Conservation (phyloP, 2,113 vertebrate species). For the Aspiorhynchus laticeps region DNA sequence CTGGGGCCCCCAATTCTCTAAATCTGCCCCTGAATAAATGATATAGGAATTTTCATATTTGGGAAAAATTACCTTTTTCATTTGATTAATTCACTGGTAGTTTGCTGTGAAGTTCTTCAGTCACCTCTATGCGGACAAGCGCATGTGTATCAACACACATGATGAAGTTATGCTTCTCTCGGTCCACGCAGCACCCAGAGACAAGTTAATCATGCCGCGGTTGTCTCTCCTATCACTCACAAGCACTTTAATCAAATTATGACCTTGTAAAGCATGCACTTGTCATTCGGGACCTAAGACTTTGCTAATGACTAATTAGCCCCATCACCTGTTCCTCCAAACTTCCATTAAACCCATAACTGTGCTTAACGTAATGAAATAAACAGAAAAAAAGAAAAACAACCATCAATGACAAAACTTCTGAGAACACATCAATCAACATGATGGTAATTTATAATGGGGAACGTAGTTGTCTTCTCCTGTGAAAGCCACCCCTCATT, state of each 20-base stretch:
- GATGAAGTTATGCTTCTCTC: constrained; percentile 63
- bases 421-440: constrained; percentile 66
- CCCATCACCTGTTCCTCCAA: constrained; percentile 77
- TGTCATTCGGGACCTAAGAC: constrained; percentile 79
- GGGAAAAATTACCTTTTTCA: background rate
- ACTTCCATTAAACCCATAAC: constrained; percentile 74
- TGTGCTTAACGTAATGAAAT: constrained; percentile 76
- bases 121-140: constrained; percentile 39
- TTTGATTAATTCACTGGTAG: background rate
- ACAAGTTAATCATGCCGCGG: constrained; percentile 73
- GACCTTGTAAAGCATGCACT: constrained; percentile 81
- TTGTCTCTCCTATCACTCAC: constrained; percentile 73
- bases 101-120: background rate
- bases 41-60: background rate
- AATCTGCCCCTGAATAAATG: no score
- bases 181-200: constrained; percentile 49
- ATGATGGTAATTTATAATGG: constrained; percentile 42
- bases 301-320: constrained; percentile 82
- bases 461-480: constrained; percentile 48
- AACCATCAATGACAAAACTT: constrained; percentile 42
- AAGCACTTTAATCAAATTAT: constrained; percentile 82
- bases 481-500: constrained; percentile 57
- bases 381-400: constrained; percentile 67
- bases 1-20: no score
- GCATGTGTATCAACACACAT: constrained; percentile 37